These are phyloP conservation scores for Drosophila austrosaltans DNA, from an alignment of 2,888 invertebrate species.

Conservation along the genomic window DNA sequence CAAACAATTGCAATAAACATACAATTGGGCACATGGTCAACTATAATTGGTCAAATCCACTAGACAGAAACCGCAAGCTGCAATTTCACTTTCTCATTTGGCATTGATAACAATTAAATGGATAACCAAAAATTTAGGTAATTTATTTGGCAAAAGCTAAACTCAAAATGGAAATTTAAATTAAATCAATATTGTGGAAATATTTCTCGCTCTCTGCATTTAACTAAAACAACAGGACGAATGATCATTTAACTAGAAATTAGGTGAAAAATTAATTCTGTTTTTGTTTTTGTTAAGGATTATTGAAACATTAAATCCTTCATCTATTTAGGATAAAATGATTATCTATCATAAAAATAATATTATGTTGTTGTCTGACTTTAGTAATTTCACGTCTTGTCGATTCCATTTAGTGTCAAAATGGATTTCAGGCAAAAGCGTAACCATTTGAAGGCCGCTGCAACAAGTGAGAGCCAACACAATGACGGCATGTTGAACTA, in stretches of 20 bases:
- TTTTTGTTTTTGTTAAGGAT: too few relatives aligned
- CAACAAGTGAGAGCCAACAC: slow-evolving; percentile 54
- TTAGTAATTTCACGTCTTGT: slow-evolving; percentile 9
- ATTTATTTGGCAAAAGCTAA: not conserved
- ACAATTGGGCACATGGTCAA: too few relatives aligned
- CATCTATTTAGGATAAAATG: too few relatives aligned
- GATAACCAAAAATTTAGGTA: not conserved
- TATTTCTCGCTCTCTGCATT: too few relatives aligned
- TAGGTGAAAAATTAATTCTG: too few relatives aligned
- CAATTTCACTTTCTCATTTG: not conserved
- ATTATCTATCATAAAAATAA: too few relatives aligned
- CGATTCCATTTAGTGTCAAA: not conserved
- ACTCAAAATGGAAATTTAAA: not conserved
- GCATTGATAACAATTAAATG: not conserved
- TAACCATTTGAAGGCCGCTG: slow-evolving; percentile 4
- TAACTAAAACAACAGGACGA: too few relatives aligned
- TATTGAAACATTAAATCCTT: too few relatives aligned
- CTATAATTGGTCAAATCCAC: not conserved
- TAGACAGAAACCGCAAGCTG: not conserved
- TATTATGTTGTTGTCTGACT: not conserved
- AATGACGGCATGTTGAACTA: slow-evolving; percentile 42
- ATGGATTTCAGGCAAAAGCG: too few relatives aligned
- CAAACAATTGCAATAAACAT: not conserved
- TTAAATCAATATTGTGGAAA: too few relatives aligned
- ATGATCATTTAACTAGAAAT: too few relatives aligned